A percentile compares a stretch with the other conserved stretches of the same genome.
phyloP scores from a whole-genome alignment of 2,888 invertebrate species.

The Microctonus brassicae region DNA sequence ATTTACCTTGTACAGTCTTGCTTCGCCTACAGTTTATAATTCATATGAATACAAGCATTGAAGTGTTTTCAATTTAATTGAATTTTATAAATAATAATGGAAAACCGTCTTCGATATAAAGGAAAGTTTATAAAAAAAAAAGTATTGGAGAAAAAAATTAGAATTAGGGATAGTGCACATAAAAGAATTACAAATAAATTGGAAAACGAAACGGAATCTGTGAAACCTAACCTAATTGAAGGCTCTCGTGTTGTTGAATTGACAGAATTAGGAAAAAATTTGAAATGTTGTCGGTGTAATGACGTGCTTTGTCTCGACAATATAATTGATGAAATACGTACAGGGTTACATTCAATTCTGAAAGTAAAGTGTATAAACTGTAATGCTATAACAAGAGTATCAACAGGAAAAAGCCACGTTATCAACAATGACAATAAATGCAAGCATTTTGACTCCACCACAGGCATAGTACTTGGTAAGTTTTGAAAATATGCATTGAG shows the following conservation, averaged over 20 bases:
- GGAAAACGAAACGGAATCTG: not conserved
- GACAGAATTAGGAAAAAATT: conserved; percentile 31
- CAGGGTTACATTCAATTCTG: conserved; percentile 15
- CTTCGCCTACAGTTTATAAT: too few relatives aligned
- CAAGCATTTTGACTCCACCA: conserved; percentile 33
- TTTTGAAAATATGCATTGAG: not conserved
- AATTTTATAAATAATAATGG: too few relatives aligned
- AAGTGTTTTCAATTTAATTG: too few relatives aligned
- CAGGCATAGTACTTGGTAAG: conserved; percentile 36
- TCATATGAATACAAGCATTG: too few relatives aligned
- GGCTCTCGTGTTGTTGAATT: conserved; percentile 39
- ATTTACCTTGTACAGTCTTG: too few relatives aligned
- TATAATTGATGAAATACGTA: conserved; percentile 36
- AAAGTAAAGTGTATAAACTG: conserved; percentile 11
- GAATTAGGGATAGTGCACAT: too few relatives aligned
- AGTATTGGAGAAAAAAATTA: too few relatives aligned
- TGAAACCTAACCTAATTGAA: conserved; percentile 7
- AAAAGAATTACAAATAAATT: not conserved
- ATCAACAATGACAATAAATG: conserved; percentile 2
- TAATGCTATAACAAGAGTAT: conserved; percentile 18
- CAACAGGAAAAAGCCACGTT: conserved; percentile 14
- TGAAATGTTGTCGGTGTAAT: conserved; percentile 39
- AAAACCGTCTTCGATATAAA: too few relatives aligned
- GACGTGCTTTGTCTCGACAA: conserved; percentile 35
- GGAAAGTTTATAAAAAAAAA: too few relatives aligned